Evolutionary conservation across 2,113 vertebrate species (phyloP).

Genomic region (Hydrochoerus hydrochaeris): DNA sequence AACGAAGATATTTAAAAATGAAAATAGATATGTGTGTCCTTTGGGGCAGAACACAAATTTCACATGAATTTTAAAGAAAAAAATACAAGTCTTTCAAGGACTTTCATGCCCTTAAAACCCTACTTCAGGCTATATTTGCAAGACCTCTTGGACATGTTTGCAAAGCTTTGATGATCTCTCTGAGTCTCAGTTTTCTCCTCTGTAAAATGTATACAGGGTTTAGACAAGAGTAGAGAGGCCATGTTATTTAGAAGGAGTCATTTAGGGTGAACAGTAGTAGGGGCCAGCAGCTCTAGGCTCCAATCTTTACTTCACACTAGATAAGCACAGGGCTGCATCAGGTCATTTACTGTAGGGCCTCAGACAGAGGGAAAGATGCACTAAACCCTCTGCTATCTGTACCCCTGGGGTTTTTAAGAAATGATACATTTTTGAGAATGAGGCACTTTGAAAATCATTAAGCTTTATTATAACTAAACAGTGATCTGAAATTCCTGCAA

Average conservation of each 20-base stretch:
- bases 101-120: not conserved
- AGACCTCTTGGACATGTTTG: not conserved
- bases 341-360: not conserved
- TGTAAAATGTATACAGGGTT: not conserved
- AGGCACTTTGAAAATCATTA: not conserved
- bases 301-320: not conserved
- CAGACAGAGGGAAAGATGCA: not conserved
- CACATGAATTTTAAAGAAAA: not conserved
- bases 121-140: not conserved
- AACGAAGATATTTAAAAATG: not conserved
- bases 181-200: not conserved
- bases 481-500: not conserved
- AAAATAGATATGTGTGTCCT: not conserved
- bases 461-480: constrained; percentile 7
- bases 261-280: rapidly evolving
- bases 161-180: not conserved
- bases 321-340: not conserved
- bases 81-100: not conserved
- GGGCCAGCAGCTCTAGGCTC: not conserved
- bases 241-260: not conserved
- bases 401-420: not conserved
- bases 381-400: not conserved
- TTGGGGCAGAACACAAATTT: not conserved
- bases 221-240: not conserved
- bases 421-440: not conserved